phyloP scores from a whole-genome alignment of 2,888 invertebrate species.

The Stramonita haemastoma region DNA sequence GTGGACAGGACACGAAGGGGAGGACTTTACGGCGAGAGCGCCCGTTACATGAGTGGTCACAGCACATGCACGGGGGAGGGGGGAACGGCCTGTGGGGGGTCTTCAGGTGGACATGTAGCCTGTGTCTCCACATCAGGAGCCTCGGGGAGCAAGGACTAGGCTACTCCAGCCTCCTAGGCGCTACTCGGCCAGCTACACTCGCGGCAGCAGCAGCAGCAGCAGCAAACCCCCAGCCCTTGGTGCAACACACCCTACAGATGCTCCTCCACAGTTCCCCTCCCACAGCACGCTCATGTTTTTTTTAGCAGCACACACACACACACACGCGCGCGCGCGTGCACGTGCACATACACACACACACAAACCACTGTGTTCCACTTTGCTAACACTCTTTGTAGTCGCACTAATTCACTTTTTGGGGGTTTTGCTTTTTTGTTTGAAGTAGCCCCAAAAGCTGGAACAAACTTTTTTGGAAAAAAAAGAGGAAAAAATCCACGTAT shows the following conservation, averaged over 20 bases:
- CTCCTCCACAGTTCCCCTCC: background rate
- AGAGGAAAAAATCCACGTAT: no score
- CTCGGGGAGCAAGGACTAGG: background rate
- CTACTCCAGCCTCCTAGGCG: background rate
- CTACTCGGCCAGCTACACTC: background rate
- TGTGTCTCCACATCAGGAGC: constrained; percentile 39
- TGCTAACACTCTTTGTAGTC: no score
- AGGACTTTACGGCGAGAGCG: background rate
- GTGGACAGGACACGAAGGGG: background rate
- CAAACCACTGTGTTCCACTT: no score
- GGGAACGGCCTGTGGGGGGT: constrained; percentile 15
- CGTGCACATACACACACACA: no score
- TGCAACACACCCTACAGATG: no score
- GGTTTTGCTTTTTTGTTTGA: no score
- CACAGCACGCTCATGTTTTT: background rate
- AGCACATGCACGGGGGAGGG: background rate
- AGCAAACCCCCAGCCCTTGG: no score
- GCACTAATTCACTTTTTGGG: no score
- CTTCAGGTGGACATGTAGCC: constrained; percentile 10
- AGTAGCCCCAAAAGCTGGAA: no score
- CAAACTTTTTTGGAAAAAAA: no score
- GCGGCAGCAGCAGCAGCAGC: no score
- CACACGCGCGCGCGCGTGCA: background rate
- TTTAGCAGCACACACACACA: background rate
- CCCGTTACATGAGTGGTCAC: constrained; percentile 21